Conservation (phyloP, 1,140 invertebrate species). For the Drosophila subobscura region DNA sequence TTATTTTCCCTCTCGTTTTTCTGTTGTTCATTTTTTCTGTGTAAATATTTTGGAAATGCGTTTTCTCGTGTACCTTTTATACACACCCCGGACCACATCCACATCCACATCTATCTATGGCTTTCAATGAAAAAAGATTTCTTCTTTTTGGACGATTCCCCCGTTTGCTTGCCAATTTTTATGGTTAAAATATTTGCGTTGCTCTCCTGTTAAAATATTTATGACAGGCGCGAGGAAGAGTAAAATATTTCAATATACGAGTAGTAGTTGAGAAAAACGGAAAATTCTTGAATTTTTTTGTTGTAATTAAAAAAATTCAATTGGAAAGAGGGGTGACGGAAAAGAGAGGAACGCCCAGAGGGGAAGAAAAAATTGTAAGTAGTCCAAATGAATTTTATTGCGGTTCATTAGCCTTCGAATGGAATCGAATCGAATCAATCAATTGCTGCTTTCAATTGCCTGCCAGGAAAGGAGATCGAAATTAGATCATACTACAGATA, state of each 20-base stretch:
- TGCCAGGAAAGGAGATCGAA: slow-evolving; percentile 24
- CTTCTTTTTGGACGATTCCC: slow-evolving; percentile 36
- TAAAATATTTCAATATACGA: slow-evolving; percentile 69
- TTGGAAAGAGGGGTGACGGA: slow-evolving; percentile 10
- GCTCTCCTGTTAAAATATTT: slow-evolving; percentile 75
- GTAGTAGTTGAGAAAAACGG: slow-evolving; percentile 1
- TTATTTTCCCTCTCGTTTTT: slow-evolving; percentile 6
- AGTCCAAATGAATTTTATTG: slow-evolving; percentile 59
- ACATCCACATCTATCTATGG: background rate
- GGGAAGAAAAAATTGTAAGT: slow-evolving; percentile 22
- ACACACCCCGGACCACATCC: background rate
- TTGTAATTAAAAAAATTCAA: slow-evolving; percentile 76
- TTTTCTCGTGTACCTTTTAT: slow-evolving; percentile 59
- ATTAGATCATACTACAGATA: slow-evolving; percentile 25
- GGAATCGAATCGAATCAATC: slow-evolving; percentile 42
- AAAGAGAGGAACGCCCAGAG: background rate
- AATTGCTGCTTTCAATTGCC: slow-evolving; percentile 40
- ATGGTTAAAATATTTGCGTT: slow-evolving; percentile 59
- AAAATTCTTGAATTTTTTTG: slow-evolving; percentile 38
- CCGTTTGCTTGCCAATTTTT: slow-evolving; percentile 69
- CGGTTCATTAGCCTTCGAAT: slow-evolving; percentile 46
- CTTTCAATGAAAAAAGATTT: slow-evolving; percentile 73
- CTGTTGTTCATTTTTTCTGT: slow-evolving; percentile 48
- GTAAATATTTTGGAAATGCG: slow-evolving; percentile 74
- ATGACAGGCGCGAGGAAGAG: slow-evolving; percentile 62